A percentile compares a stretch with the other conserved stretches of the same genome.
These are phyloP conservation scores for Biston betularia DNA, from an alignment of 2,888 invertebrate genomes.

Conservation along the genomic window DNA sequence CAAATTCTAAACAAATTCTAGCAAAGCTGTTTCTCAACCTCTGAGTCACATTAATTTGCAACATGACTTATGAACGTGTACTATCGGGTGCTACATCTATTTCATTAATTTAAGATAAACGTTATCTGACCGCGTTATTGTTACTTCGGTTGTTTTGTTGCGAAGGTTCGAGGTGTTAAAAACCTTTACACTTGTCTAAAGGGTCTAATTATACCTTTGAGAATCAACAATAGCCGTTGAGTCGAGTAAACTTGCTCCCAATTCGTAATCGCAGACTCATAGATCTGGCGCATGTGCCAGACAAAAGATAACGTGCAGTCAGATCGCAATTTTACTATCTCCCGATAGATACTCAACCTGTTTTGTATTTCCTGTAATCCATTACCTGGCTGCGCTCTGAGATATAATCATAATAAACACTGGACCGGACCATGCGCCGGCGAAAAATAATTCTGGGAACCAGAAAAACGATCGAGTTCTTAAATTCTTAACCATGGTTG, in stretches of 20 bases:
- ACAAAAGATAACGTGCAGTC: constrained; percentile 27
- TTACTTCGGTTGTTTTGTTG: constrained; percentile 40
- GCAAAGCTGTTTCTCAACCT: constrained; percentile 32
- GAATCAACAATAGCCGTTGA: constrained; percentile 52
- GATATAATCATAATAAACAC: constrained; percentile 50
- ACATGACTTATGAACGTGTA: constrained; percentile 43
- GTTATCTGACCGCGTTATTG: constrained; percentile 31
- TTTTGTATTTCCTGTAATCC: constrained; percentile 49
- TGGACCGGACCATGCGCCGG: constrained; percentile 29
- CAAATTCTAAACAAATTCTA: constrained; percentile 44
- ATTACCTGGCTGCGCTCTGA: constrained; percentile 48
- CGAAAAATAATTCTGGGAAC: constrained; percentile 44
- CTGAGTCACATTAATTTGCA: constrained; percentile 56
- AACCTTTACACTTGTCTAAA: constrained; percentile 56
- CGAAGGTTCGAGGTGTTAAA: constrained; percentile 51
- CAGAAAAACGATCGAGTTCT: constrained; percentile 34
- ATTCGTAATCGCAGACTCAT: constrained; percentile 52
- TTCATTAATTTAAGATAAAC: constrained; percentile 43
- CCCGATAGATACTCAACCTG: constrained; percentile 35
- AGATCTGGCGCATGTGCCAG: constrained; percentile 31
- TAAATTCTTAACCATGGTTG: constrained; percentile 31
- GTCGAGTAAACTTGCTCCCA: constrained; percentile 53
- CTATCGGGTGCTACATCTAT: constrained; percentile 52
- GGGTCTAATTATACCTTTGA: constrained; percentile 66
- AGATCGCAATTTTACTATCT: constrained; percentile 39